phyloP scores from a whole-genome alignment of 2,113 vertebrate species.

The Eptesicus fuscus region DNA sequence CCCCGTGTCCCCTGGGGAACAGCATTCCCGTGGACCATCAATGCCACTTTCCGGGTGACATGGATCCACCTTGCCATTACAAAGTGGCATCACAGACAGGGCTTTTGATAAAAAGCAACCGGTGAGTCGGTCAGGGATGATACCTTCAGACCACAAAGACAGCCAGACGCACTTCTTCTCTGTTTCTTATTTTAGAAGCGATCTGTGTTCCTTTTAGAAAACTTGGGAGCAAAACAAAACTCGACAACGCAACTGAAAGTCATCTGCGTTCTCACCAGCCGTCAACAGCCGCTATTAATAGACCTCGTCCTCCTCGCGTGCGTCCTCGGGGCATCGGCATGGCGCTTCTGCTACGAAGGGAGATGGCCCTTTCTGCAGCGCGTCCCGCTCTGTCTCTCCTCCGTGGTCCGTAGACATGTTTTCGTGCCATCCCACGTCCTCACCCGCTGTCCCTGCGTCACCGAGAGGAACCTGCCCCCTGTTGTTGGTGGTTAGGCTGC shows the following conservation, averaged over 20 bases:
- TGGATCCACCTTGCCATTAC: background rate
- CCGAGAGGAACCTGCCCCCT: accelerated
- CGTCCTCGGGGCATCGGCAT: accelerated
- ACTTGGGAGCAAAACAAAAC: background rate
- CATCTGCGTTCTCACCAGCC: background rate
- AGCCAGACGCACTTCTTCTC: accelerated
- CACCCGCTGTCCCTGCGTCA: accelerated
- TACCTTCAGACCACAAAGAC: background rate
- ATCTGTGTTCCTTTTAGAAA: background rate
- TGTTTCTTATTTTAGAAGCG: background rate
- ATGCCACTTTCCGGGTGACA: background rate
- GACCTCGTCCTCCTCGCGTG: background rate
- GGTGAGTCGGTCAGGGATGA: accelerated
- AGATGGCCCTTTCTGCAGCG: background rate
- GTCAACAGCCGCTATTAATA: background rate
- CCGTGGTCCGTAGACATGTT: accelerated
- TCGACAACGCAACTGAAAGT: background rate
- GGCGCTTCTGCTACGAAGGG: background rate
- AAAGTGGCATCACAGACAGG: background rate
- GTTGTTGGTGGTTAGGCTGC: accelerated
- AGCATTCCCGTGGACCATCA: background rate
- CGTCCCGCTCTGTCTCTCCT: background rate
- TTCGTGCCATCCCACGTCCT: background rate
- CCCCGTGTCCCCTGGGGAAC: background rate
- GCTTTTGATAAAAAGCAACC: accelerated